Evolutionary conservation across 2,888 invertebrate genomes (phyloP), one percentile per base, ranked within the genome.

Genomic region (Villa cingulata): DNA sequence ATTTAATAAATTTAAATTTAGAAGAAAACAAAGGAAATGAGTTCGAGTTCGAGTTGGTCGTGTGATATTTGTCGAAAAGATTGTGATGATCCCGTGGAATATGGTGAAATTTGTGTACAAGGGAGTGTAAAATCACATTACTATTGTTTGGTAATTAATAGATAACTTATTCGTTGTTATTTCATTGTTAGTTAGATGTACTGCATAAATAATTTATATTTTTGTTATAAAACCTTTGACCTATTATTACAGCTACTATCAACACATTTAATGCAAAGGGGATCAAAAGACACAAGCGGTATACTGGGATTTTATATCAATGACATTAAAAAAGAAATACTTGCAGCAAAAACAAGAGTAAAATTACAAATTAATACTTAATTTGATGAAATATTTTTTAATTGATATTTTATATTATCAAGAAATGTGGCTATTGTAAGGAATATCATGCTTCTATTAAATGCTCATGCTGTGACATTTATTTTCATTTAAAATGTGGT

Each of bases 281-380:
- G 84, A 0, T 64, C 62, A n/a, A n/a, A n/a, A 23, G 86, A 86
- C 55, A 66, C 74, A 3, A 75, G 81, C 45, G 88, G 88, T 0
- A 77, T 89, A 27, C 71, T 82, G 51, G 89, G 89, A 0, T 90
- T 90, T 60, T 60, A 83, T 18, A 62, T 76, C 10, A 62, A 69
- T 0, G 88, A 89, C 58, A 86, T 90, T 37, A 60, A 73, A 5
- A 73, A 72, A 34, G 88, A 88, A 66, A 59, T 81, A 2, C 71
- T 69, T 29, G 70, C 81, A 53, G 79, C 79, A 44, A 72, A 72
- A 48, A 75, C 74, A 64, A 72, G 83, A 70, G 84, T 81, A 70
- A 49, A 41, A n/a, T 10, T 2, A n/a, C 2, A 9, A n/a, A n/a
- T n/a, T 23, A 2, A n/a, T 2, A 18, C 19, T 16, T n/a, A 3